These are phyloP conservation scores for Drosophila fungiperda DNA, from an alignment of 2,888 invertebrate species.

Conservation along the genomic window DNA sequence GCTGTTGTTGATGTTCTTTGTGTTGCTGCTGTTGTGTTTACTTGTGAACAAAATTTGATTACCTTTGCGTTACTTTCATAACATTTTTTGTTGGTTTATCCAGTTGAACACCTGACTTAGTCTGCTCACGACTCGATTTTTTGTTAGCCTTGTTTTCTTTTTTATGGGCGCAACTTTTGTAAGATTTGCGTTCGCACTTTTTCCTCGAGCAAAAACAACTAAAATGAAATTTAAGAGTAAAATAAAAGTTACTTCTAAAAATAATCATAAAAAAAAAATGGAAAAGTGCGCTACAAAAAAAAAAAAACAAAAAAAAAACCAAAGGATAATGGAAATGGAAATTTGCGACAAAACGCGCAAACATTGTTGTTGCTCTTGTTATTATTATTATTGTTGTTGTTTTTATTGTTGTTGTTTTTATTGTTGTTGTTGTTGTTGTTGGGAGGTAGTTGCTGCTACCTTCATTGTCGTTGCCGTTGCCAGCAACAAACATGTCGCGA, in stretches of 20 bases:
- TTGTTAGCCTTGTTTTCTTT: background rate
- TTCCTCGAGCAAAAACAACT: conserved; percentile 23
- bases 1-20: background rate
- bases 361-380: conserved; percentile 20
- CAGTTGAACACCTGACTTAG: conserved; percentile 55
- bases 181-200: conserved; percentile 37
- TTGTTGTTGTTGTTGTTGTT: conserved; percentile 17
- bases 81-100: conserved; percentile 34
- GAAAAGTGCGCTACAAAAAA: conserved; percentile 2
- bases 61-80: conserved; percentile 44
- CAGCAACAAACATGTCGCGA: conserved; percentile 73
- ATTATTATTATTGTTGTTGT: conserved; percentile 12
- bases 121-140: conserved; percentile 9
- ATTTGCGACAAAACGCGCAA: conserved; percentile 29
- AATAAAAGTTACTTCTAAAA: conserved; percentile 49
- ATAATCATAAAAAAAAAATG: conserved; percentile 37
- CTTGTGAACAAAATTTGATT: conserved; percentile 48
- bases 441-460: conserved; percentile 1
- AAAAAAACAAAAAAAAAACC: too few relatives aligned
- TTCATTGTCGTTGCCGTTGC: conserved; percentile 31
- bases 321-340: conserved; percentile 8
- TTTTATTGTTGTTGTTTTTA: conserved; percentile 14
- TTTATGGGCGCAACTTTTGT: conserved; percentile 34
- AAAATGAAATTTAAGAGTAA: conserved; percentile 57
- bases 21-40: background rate